Evolutionary conservation across 64 coral and sea anemone genomes (phyloP).

Genomic region (Actinia tenebrosa): DNA sequence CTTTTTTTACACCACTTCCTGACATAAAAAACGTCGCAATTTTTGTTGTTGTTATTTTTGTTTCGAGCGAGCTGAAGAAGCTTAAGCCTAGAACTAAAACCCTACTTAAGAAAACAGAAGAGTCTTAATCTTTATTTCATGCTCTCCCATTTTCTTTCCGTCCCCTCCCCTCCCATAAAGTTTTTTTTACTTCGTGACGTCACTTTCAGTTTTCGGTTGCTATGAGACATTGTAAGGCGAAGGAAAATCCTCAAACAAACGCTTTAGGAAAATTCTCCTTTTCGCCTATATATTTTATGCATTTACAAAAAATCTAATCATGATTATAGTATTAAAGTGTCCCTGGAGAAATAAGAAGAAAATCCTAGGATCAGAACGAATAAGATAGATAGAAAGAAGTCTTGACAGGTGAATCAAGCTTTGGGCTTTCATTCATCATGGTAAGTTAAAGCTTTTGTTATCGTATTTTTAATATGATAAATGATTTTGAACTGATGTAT

Average conservation of each 20-base stretch:
- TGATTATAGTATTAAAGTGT: neutral
- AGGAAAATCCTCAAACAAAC: conserved; percentile 1
- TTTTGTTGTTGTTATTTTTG: too few species aligned
- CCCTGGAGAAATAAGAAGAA: neutral
- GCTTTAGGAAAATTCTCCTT: neutral
- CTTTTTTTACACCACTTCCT: too few species aligned
- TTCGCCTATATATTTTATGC: neutral
- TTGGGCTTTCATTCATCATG: neutral
- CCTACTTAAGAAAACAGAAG: too few species aligned
- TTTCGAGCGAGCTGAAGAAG: too few species aligned
- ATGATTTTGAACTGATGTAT: neutral
- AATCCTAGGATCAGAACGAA: neutral
- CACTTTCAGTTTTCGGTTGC: conserved; percentile 12
- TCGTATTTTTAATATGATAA: neutral
- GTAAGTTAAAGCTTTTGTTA: neutral
- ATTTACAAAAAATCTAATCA: neutral
- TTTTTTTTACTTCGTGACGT: neutral
- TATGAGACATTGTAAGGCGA: neutral
- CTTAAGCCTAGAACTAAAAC: too few species aligned
- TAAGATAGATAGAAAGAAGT: neutral
- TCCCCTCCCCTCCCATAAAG: neutral
- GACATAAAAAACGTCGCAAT: too few species aligned
- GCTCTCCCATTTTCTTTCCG: neutral
- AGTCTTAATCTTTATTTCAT: neutral
- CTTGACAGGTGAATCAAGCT: neutral